Conservation (phyloP, 2,888 invertebrate species). For the Mystacides longicornis region DNA sequence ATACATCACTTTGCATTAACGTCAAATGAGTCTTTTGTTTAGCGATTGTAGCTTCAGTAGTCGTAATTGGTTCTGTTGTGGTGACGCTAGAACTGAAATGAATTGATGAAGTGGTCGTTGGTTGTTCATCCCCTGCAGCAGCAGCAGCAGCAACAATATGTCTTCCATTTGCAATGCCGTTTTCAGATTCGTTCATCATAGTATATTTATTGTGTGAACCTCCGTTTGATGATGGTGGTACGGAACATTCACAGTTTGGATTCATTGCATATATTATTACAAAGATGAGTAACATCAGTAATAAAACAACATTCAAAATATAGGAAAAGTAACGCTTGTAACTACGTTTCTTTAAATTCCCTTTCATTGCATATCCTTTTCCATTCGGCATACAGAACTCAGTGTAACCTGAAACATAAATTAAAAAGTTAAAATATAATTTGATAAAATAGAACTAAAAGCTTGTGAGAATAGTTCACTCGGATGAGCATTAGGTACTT, state of each 20-base stretch:
- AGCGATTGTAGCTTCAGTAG: too few species aligned
- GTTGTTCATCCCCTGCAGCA: too few species aligned
- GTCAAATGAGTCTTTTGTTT: too few species aligned
- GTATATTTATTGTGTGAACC: neutral
- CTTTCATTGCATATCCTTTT: neutral
- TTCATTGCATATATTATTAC: neutral
- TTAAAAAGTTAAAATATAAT: neutral
- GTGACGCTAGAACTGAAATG: too few species aligned
- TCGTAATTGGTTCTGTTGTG: too few species aligned
- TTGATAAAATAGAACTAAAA: neutral
- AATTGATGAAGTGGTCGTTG: too few species aligned
- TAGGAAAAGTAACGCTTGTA: neutral
- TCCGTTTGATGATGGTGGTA: neutral
- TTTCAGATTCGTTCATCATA: neutral
- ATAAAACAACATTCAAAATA: neutral
- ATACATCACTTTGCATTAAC: too few species aligned
- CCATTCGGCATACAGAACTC: neutral
- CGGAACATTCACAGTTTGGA: neutral
- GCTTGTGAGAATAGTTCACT: too few species aligned
- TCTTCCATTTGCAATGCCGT: too few species aligned
- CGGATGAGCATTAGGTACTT: too few species aligned
- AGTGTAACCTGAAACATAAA: neutral
- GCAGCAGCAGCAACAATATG: too few species aligned
- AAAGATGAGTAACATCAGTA: neutral
- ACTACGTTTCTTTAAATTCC: neutral